Base-by-base conservation (phyloP, 2,797 vertebrate species). In the Smutsia temminckii region DNA sequence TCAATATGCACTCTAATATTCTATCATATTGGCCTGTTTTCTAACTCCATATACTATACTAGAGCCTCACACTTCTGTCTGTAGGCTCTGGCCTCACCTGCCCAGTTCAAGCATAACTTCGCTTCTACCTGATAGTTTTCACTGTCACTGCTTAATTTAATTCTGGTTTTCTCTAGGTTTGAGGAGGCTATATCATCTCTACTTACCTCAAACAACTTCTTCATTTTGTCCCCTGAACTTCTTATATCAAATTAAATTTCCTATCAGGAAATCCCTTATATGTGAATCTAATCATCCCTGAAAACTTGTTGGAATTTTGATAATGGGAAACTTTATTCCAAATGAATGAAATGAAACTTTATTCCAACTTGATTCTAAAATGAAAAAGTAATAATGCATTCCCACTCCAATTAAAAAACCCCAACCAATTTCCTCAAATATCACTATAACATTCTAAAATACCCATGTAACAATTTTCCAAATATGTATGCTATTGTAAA, bases 291-390 rank as follows among this genome's bases (percentile, higher is more conserved):
- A 88, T 88, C 49, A 78, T 61, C 46, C 42, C 29, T 95, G 71
- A 90, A 94, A 92, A 92, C 14, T 93, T 85, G 29, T 69, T 80
- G 77, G 32, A 87, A 86, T 59, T 86, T 90, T 78, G 51, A 74
- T 79, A 85, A 61, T 68, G 46, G 12, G 32, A 90, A 64, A 3
- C 46, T 85, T 91, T 78, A 69, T 85, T 81, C 61, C n/a, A 85
- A 46, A 46, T 46, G 42, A 46, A 46, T 46, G 42, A 46, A 46
- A 46, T 46, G 32, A 90, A 64, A 3, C 46, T 85, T 91, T 78
- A 69, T 85, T 85, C 68, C n/a, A 85, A 46, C 46, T 46, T 91
- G 81, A 77, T 95, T 93, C 18, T 79, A 72, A 84, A 49, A 59
- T 55, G 17, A 42, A 85, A 85, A 85, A 85, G 53, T 61, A 77